These are phyloP conservation scores for Nicator chloris DNA, from an alignment of 2,113 vertebrate species.

Conservation along the genomic window DNA sequence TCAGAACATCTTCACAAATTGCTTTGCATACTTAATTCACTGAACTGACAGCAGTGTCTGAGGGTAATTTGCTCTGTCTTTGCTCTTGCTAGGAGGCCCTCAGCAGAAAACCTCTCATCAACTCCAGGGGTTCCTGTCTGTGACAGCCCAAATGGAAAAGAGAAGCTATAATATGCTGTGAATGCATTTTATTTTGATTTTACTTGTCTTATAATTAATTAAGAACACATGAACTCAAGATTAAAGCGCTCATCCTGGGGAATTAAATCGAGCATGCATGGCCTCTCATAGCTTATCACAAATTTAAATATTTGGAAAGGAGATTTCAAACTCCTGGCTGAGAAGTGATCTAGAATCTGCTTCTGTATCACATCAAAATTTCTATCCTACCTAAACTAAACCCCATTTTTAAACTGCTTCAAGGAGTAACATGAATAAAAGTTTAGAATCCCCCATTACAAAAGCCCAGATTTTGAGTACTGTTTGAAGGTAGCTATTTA, in stretches of 20 bases:
- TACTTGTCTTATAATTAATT: not conserved
- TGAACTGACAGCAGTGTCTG: slow-evolving; percentile 26
- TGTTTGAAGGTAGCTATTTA: not conserved
- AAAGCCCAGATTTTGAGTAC: not conserved
- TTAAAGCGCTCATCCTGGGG: not conserved
- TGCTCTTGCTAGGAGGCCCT: slow-evolving; percentile 17
- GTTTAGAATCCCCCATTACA: not conserved
- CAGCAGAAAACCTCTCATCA: slow-evolving; percentile 40
- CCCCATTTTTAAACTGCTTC: not conserved
- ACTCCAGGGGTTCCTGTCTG: not conserved
- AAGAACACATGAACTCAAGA: not conserved
- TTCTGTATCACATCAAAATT: not conserved
- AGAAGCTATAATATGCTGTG: not conserved
- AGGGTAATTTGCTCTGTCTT: slow-evolving; percentile 34
- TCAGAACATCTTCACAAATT: slow-evolving; percentile 38
- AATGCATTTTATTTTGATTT: slow-evolving; percentile 22
- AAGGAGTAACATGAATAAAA: not conserved
- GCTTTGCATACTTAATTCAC: slow-evolving; percentile 41
- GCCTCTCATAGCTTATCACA: not conserved
- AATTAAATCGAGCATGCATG: not conserved
- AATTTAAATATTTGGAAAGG: not conserved
- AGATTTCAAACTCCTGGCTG: not conserved
- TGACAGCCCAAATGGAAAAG: slow-evolving; percentile 17
- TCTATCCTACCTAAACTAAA: not conserved
- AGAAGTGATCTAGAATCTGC: not conserved